Evolutionary conservation across 2,113 vertebrate genomes (phyloP).

Genomic region (Hyaena hyaena): DNA sequence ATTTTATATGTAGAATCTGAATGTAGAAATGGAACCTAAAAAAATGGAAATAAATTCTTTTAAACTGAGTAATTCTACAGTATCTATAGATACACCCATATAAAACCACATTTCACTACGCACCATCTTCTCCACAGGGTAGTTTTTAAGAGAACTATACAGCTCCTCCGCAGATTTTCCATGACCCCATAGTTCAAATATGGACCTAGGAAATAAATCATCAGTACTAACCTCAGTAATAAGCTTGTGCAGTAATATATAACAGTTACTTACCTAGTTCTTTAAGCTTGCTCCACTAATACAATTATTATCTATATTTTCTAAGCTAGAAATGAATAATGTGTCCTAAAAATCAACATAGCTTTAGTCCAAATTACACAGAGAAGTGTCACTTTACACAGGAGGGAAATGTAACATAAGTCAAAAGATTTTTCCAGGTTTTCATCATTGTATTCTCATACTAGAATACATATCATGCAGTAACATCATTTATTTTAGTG

Average conservation of each 20-base stretch:
- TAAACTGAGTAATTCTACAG: not conserved
- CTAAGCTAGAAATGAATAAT: slow-evolving; percentile 31
- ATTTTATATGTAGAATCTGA: slow-evolving; percentile 94
- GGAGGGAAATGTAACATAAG: not conserved
- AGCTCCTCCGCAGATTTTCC: slow-evolving; percentile 91
- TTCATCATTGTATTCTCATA: not conserved
- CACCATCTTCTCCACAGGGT: slow-evolving; percentile 93
- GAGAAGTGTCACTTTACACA: not conserved
- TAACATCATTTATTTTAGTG: not conserved
- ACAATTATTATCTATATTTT: not conserved
- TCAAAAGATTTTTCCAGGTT: slow-evolving; percentile 22
- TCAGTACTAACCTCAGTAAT: slow-evolving; percentile 47
- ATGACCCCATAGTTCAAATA: slow-evolving; percentile 98
- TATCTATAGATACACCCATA: not conserved
- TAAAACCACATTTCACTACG: slow-evolving; percentile 8
- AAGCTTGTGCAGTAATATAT: not conserved
- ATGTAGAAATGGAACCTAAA: slow-evolving; percentile 92
- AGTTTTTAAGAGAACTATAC: slow-evolving; percentile 90
- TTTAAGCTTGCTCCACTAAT: not conserved
- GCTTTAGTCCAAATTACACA: slow-evolving; percentile 3
- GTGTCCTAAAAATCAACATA: not conserved
- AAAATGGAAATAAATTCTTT: slow-evolving; percentile 68
- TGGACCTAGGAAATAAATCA: slow-evolving; percentile 88
- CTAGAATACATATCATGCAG: not conserved
- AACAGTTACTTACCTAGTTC: not conserved